Conservation (phyloP, 2,113 vertebrate species). For the Damaliscus lunatus region DNA sequence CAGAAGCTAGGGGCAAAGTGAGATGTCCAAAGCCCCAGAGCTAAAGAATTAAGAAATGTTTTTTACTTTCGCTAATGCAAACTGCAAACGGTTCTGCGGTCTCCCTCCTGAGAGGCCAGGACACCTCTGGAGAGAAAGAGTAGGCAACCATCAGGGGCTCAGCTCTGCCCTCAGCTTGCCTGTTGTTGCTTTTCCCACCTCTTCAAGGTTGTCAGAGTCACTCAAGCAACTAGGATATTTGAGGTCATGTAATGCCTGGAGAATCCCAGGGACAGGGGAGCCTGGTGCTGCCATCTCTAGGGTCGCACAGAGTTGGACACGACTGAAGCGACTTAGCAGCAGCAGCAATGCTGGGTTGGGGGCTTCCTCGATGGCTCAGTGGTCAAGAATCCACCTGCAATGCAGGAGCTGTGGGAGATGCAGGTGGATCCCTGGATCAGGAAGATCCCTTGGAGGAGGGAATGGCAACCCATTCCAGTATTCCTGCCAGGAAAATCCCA, state of each 20-base stretch:
- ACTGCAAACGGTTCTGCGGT: background rate
- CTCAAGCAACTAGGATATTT: background rate
- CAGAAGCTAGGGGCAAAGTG: background rate
- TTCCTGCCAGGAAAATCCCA: background rate
- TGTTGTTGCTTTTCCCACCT: background rate
- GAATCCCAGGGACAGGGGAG: too few species aligned
- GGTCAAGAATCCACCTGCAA: background rate
- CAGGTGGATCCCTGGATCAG: background rate
- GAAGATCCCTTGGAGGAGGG: background rate
- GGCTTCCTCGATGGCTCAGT: background rate
- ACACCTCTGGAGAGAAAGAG: background rate
- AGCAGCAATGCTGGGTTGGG: background rate
- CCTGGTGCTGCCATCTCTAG: too few species aligned
- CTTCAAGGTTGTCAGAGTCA: background rate
- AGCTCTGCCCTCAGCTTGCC: background rate
- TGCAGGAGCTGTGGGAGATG: background rate
- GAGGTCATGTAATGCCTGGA: background rate
- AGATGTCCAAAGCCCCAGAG: background rate
- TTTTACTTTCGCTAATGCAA: background rate
- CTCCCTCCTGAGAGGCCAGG: background rate
- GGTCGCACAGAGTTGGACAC: too few species aligned
- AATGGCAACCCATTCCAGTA: background rate
- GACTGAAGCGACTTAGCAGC: too few species aligned
- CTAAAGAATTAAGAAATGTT: background rate
- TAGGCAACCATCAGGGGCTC: background rate